Evolutionary conservation across 2,113 vertebrate genomes (phyloP).

Genomic region (Centropus unirufus): DNA sequence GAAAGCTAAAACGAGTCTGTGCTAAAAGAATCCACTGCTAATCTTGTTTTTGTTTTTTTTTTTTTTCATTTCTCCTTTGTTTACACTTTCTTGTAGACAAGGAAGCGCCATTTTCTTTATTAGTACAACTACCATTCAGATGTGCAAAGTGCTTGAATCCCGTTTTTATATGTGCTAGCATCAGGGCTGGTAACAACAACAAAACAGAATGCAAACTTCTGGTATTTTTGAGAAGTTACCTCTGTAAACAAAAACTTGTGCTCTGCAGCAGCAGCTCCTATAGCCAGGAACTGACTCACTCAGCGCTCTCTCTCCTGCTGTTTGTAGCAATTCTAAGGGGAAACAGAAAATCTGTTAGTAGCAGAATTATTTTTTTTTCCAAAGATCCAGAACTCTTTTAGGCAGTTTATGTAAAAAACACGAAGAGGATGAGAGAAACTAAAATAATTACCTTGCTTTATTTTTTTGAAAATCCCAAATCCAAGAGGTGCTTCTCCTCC

Average conservation of each 20-base stretch:
- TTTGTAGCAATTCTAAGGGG: not conserved
- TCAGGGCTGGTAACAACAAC: not conserved
- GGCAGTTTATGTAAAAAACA: not conserved
- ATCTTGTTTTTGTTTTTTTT: constrained; percentile 16
- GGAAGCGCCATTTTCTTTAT: not conserved
- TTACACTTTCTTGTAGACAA: constrained; percentile 11
- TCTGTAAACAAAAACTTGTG: not conserved
- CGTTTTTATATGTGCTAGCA: not conserved
- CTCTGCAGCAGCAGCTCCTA: not conserved
- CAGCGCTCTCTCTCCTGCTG: not conserved
- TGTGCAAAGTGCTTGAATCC: not conserved
- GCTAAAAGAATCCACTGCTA: constrained; percentile 33
- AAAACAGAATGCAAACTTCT: not conserved
- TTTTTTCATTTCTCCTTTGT: constrained; percentile 44
- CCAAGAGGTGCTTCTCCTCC: not conserved
- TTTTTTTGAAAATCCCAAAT: not conserved
- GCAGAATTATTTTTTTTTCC: not conserved
- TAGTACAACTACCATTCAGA: not conserved
- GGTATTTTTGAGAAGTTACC: not conserved
- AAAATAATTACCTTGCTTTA: not conserved
- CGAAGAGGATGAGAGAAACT: not conserved
- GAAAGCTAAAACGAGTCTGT: constrained; percentile 20
- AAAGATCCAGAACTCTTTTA: not conserved
- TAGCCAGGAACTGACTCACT: not conserved
- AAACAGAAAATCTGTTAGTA: not conserved